phyloP scores from a whole-genome alignment of 1,140 invertebrate species.

The Lucilia sericata region DNA sequence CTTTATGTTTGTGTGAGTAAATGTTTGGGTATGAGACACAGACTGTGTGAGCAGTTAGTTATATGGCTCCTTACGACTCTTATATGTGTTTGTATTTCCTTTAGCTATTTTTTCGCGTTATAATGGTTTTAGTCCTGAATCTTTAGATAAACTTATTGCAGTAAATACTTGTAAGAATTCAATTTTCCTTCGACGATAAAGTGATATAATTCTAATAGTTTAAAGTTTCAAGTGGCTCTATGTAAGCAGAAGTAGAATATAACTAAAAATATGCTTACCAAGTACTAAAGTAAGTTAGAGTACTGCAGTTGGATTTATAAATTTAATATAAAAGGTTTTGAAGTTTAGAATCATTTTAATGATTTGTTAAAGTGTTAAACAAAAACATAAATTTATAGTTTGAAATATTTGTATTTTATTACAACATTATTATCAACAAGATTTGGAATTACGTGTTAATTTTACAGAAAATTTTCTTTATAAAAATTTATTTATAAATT shows the following conservation, averaged over 20 bases:
- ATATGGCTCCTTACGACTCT: not conserved
- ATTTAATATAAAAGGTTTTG: too few relatives aligned
- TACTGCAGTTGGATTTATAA: too few relatives aligned
- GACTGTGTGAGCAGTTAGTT: not conserved
- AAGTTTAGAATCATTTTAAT: too few relatives aligned
- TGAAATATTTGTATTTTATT: too few relatives aligned
- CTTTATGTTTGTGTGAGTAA: conserved; percentile 14
- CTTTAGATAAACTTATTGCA: conserved; percentile 12
- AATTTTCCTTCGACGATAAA: not conserved
- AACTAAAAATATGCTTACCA: conserved; percentile 9
- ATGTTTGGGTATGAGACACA: not conserved
- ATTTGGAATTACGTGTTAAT: too few relatives aligned
- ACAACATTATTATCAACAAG: too few relatives aligned
- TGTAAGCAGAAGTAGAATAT: not conserved
- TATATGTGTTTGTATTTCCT: not conserved
- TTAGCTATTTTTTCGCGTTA: conserved; percentile 14
- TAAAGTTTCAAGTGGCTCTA: not conserved
- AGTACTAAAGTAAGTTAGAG: not conserved
- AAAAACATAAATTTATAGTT: too few relatives aligned
- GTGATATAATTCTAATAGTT: not conserved
- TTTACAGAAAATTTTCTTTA: too few relatives aligned
- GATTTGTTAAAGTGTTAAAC: too few relatives aligned
- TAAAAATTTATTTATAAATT: too few relatives aligned
- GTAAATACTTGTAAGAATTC: conserved; percentile 26
- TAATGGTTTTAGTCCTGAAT: conserved; percentile 19